Percentiles rank a stretch among this genome's conserved stretches.
Evolutionary conservation across 92 coral and sea anemone genomes (phyloP).

Genomic region (Zoanthus solanderi): DNA sequence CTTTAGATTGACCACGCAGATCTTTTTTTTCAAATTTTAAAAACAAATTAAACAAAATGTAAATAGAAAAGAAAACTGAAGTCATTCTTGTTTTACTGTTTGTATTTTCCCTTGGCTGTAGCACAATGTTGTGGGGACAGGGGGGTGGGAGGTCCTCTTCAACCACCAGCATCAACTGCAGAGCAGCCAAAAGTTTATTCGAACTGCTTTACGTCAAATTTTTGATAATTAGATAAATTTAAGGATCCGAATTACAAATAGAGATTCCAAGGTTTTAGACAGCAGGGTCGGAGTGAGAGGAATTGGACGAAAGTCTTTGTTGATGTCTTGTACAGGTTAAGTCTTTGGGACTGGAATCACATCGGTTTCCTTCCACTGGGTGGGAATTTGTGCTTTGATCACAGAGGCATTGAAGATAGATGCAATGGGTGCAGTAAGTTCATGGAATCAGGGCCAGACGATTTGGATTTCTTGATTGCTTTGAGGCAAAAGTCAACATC

Average conservation of each 20-base stretch:
- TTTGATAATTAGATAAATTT: constrained; percentile 11
- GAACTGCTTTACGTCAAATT: too few relatives aligned
- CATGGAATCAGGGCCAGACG: constrained; percentile 32
- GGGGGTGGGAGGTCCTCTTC: too few relatives aligned
- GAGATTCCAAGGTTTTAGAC: neutral
- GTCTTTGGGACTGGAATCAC: constrained; percentile 31
- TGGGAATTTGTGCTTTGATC: constrained; percentile 29
- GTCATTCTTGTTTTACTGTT: too few relatives aligned
- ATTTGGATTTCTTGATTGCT: constrained; percentile 22
- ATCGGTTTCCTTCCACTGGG: constrained; percentile 47
- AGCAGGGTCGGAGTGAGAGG: constrained; percentile 7
- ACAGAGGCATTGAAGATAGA: constrained; percentile 45
- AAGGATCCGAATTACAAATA: constrained; percentile 28
- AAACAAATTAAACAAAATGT: too few relatives aligned
- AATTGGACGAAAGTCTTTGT: constrained; percentile 24
- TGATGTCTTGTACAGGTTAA: constrained; percentile 25
- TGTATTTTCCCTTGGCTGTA: too few relatives aligned
- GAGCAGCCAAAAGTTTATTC: too few relatives aligned
- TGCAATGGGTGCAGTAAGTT: constrained; percentile 26
- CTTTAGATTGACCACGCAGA: too few relatives aligned
- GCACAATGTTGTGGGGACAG: too few relatives aligned
- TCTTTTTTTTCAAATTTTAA: too few relatives aligned
- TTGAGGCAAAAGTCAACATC: constrained; percentile 33
- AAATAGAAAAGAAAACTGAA: too few relatives aligned
- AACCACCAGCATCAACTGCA: too few relatives aligned